Evolutionary conservation across 2,888 invertebrate species (phyloP).

Genomic region (Cepaea hortensis): DNA sequence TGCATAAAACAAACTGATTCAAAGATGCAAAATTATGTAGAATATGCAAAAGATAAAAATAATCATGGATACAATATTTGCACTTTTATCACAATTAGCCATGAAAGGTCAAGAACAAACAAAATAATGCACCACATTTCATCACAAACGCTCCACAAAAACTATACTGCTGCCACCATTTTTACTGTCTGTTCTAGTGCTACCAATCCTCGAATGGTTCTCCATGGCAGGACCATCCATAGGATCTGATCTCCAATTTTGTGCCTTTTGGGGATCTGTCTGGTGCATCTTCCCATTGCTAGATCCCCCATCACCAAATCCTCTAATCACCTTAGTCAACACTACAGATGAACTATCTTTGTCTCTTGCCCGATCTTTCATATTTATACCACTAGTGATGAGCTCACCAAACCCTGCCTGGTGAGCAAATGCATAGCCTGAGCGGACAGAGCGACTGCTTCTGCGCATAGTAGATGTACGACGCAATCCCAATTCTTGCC

Average conservation of each 20-base stretch:
- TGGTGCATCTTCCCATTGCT: conserved; percentile 24
- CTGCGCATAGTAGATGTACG: conserved; percentile 82
- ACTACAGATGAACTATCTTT: conserved; percentile 54
- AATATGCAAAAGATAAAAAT: neutral
- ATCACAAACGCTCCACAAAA: conserved; percentile 47
- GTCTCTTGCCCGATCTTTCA: conserved; percentile 78
- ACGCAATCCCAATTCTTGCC: conserved; percentile 66
- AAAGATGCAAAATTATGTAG: neutral
- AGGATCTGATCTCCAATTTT: neutral
- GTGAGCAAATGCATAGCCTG: conserved; percentile 98
- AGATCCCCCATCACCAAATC: conserved; percentile 1
- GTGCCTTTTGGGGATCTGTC: neutral
- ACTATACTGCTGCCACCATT: conserved; percentile 14
- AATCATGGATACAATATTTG: conserved; percentile 9
- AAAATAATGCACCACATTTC: neutral
- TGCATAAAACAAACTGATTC: neutral
- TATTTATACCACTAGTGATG: conserved; percentile 97
- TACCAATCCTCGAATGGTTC: neutral
- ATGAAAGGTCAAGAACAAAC: neutral
- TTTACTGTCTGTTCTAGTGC: neutral
- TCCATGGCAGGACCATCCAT: neutral
- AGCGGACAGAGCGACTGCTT: conserved; percentile 89
- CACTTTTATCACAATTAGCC: conserved; percentile 39
- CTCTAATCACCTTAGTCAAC: conserved; percentile 59
- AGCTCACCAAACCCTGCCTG: conserved; percentile 95